Conservation (phyloP, 2,113 vertebrate species). For the Silurus glanis region DNA sequence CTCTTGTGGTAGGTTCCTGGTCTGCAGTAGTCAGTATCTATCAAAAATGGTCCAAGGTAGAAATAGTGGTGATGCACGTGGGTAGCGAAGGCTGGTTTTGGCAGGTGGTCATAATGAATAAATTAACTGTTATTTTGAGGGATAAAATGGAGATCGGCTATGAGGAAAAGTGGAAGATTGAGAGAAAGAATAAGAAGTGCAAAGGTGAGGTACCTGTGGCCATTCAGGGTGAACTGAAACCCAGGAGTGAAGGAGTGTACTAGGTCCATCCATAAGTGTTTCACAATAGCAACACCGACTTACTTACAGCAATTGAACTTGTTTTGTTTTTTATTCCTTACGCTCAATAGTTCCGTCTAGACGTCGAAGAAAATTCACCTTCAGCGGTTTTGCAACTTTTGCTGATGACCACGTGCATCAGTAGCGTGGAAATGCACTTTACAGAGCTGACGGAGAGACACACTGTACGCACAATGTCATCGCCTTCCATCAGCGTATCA, state of each 20-base stretch:
- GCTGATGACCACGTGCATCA: neutral
- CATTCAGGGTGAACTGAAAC: too few relatives aligned
- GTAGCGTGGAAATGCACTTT: neutral
- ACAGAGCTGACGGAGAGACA: constrained; percentile 6
- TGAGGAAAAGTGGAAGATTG: neutral
- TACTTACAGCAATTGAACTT: neutral
- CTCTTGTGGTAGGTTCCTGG: too few relatives aligned
- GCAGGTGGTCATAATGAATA: too few relatives aligned
- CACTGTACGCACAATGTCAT: constrained; percentile 18
- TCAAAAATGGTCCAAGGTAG: too few relatives aligned
- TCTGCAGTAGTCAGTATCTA: too few relatives aligned
- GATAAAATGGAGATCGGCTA: neutral
- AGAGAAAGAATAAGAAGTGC: neutral
- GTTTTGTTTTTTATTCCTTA: neutral
- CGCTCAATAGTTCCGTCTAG: neutral
- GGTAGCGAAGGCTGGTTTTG: too few relatives aligned
- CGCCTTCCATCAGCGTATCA: constrained; percentile 24
- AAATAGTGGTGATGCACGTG: too few relatives aligned
- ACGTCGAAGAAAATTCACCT: neutral
- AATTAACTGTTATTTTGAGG: neutral
- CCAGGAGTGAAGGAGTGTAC: neutral
- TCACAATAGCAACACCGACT: neutral
- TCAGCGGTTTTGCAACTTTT: neutral
- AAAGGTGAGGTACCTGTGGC: neutral
- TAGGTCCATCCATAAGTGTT: neutral